Evolutionary conservation across 2,113 vertebrate genomes (phyloP).

Genomic region (Eptesicus fuscus): DNA sequence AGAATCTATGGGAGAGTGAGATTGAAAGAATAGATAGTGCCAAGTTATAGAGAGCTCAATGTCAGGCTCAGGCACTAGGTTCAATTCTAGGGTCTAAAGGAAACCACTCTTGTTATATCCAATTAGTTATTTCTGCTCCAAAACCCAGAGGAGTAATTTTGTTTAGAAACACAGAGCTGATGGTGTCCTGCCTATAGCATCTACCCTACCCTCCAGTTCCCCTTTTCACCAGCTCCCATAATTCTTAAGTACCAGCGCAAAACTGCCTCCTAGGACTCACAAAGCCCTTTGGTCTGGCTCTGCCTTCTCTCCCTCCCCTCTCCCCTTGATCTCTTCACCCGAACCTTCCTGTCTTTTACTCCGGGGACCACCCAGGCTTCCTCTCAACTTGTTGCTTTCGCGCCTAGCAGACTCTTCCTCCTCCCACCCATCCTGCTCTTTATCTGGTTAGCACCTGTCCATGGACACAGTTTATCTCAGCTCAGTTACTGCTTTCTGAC

Average conservation of each 20-base stretch:
- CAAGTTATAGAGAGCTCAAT: background rate
- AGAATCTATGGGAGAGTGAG: background rate
- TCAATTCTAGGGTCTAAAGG: background rate
- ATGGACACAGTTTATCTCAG: background rate
- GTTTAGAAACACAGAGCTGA: background rate
- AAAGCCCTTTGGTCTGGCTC: background rate
- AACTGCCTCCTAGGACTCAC: background rate
- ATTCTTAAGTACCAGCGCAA: background rate
- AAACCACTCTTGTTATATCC: background rate
- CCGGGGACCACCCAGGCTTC: background rate
- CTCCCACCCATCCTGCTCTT: background rate
- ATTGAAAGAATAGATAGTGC: background rate
- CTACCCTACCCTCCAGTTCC: background rate
- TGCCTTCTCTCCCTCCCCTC: too few relatives aligned
- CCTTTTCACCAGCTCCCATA: background rate
- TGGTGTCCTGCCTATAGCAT: background rate
- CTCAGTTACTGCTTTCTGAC: background rate
- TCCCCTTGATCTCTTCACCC: too few relatives aligned
- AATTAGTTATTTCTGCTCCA: background rate
- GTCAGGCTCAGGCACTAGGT: background rate
- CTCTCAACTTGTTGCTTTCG: background rate
- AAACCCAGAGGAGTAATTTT: background rate
- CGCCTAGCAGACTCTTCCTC: background rate
- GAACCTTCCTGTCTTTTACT: background rate
- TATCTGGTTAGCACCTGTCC: too few relatives aligned